Conservation (phyloP, 2,888 invertebrate species). For the Nysson spinosus region DNA sequence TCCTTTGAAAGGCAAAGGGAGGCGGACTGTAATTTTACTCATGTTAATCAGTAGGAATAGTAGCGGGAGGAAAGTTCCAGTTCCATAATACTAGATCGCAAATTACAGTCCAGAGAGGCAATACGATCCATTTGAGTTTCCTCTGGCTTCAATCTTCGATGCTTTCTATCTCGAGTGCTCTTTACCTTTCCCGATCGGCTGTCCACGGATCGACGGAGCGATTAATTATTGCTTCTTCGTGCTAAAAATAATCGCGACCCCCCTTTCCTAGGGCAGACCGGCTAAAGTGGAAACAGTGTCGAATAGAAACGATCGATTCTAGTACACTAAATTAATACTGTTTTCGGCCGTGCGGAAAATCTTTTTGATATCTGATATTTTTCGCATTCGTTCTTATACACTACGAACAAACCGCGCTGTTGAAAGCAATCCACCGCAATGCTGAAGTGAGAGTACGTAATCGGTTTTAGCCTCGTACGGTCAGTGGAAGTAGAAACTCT, state of each 20-base stretch:
- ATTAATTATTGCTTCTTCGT: constrained; percentile 43
- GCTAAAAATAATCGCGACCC: constrained; percentile 55
- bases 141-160: background rate
- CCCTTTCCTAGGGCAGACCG: constrained; percentile 19
- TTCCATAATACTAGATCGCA: background rate
- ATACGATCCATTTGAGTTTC: background rate
- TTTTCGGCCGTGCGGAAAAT: constrained; percentile 5
- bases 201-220: constrained; percentile 22
- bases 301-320: constrained; percentile 13
- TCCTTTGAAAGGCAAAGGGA: too few species aligned
- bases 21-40: too few species aligned
- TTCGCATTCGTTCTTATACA: constrained; percentile 10
- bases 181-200: background rate
- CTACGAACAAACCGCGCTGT: constrained; percentile 5
- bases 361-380: background rate
- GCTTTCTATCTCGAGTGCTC: constrained; percentile 1
- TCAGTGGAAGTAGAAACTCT: constrained; percentile 39
- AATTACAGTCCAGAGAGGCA: constrained; percentile 15
- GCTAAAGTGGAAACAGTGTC: constrained; percentile 4
- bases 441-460: constrained; percentile 43
- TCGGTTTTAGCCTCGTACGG: constrained; percentile 28
- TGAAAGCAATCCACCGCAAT: constrained; percentile 5
- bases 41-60: too few species aligned
- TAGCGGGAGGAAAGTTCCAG: too few species aligned
- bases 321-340: background rate